Evolutionary conservation across 2,113 vertebrate species (phyloP).

Genomic region (Microtus oregoni): DNA sequence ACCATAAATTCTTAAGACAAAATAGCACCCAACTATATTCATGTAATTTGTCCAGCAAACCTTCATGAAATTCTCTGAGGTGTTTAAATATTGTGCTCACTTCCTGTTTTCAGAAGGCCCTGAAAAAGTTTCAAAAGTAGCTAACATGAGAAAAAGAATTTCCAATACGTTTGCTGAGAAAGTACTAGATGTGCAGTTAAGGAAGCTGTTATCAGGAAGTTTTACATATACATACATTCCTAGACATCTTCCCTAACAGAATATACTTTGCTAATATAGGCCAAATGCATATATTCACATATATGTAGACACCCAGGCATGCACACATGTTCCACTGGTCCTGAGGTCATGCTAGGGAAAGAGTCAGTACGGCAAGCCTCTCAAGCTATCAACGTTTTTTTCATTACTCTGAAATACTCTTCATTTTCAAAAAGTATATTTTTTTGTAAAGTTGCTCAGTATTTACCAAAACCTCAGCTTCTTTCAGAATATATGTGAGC

Average conservation of each 20-base stretch:
- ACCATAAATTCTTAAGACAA: background rate
- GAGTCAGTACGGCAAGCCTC: background rate
- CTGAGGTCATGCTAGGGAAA: background rate
- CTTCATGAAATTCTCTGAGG: slow-evolving; percentile 16
- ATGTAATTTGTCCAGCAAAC: slow-evolving; percentile 31
- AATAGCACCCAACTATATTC: slow-evolving; percentile 34
- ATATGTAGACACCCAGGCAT: too few relatives aligned
- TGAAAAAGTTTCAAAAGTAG: slow-evolving; percentile 5
- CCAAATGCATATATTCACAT: background rate
- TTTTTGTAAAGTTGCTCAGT: background rate
- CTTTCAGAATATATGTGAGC: background rate
- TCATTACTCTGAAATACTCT: slow-evolving; percentile 19
- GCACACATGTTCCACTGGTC: background rate
- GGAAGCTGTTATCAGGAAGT: background rate
- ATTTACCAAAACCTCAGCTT: background rate
- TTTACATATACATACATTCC: background rate
- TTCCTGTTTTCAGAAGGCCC: slow-evolving; percentile 27
- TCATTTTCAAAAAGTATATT: background rate
- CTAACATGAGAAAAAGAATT: slow-evolving; percentile 18
- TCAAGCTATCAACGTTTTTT: background rate
- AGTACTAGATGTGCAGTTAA: background rate
- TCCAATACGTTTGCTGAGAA: background rate
- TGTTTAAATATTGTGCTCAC: background rate
- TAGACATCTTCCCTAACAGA: background rate
- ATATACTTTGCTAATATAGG: background rate